Conservation (phyloP, 2,888 invertebrate genomes). For the Macroteleia sp. region DNA sequence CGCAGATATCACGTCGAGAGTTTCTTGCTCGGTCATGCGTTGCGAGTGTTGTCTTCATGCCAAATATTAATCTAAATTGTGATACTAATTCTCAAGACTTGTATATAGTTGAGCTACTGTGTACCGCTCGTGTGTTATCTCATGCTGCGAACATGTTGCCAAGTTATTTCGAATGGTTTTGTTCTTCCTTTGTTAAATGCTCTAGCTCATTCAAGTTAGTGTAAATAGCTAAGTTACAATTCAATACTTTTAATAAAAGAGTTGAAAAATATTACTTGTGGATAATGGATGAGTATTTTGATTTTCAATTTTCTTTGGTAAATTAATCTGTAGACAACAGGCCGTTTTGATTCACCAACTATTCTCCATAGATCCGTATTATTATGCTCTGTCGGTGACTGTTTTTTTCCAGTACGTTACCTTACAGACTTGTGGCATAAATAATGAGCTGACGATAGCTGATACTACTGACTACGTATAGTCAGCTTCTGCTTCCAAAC, state of each 20-base stretch:
- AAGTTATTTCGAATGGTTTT: slow-evolving; percentile 14
- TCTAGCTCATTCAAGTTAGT: not conserved
- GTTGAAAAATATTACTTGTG: too few relatives aligned
- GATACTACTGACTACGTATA: slow-evolving; percentile 42
- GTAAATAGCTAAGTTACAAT: not conserved
- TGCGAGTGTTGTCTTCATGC: slow-evolving; percentile 11
- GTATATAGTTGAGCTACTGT: not conserved
- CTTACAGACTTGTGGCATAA: slow-evolving; percentile 57
- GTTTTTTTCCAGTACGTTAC: slow-evolving; percentile 64
- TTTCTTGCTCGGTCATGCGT: slow-evolving; percentile 29
- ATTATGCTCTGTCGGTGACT: slow-evolving; percentile 58
- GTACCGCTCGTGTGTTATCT: not conserved
- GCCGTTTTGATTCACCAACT: too few relatives aligned
- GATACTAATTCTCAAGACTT: slow-evolving; percentile 30
- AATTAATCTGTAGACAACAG: not conserved
- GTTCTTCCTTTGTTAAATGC: not conserved
- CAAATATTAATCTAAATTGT: slow-evolving; percentile 41
- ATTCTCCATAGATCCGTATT: slow-evolving; percentile 56
- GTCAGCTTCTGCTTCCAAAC: slow-evolving; percentile 41
- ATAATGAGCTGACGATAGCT: slow-evolving; percentile 63
- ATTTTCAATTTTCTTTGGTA: too few relatives aligned
- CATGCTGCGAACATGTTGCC: slow-evolving; percentile 23
- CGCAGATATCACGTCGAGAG: slow-evolving; percentile 5
- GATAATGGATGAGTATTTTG: too few relatives aligned
- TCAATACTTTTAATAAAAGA: too few relatives aligned